Evolutionary conservation across 1,140 invertebrate genomes (phyloP), one percentile per base, ranked within the genome.

Genomic region (Drosophila virilis): DNA sequence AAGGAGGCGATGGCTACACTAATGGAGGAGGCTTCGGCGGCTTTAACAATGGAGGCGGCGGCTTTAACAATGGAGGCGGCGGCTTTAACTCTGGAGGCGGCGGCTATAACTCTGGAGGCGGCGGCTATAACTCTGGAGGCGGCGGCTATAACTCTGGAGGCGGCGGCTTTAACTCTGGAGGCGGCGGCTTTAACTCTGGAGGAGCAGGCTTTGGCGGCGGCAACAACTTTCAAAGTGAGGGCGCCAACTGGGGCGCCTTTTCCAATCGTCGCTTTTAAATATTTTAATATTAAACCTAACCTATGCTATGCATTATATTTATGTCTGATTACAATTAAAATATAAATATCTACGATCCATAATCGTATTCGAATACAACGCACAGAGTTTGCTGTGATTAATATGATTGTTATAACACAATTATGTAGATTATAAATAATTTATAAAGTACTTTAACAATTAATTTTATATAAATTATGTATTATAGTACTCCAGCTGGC

Each of bases 101-200:
- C 6, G 51, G n/a, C 13, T 60, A 57, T 42, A 55, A 46, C 8
- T 46, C n/a, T 55, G 48, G 64, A 13, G 78, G 74, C n/a, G 42
- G 67, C 5, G 57, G 15, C 4, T 35, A 13, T 4, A 54, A 6
- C 12, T 13, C 10, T 10, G 51, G 33, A 37, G 33, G 15, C 1
- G 45, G 15, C 15, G 57, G 42, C 17, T 52, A 62, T n/a, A 38
- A 32, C n/a, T n/a, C n/a, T n/a, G n/a, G n/a, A 0, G 60, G 60
- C 8, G 22, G 22, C 33, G 32, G 42, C 6, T 55, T 28, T n/a
- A 48, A 35, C 3, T 2, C 2, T 22, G 22, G 22, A 1, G 38
- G 9, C 3, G 51, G n/a, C 12, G 17, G 15, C 46, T 28, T 28
- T 22, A 50, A 28, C 8, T 12, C 10, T 1, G 12, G 22, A 6